Conservation (phyloP, 2,113 vertebrate species). For the Toxotes jaculatrix region DNA sequence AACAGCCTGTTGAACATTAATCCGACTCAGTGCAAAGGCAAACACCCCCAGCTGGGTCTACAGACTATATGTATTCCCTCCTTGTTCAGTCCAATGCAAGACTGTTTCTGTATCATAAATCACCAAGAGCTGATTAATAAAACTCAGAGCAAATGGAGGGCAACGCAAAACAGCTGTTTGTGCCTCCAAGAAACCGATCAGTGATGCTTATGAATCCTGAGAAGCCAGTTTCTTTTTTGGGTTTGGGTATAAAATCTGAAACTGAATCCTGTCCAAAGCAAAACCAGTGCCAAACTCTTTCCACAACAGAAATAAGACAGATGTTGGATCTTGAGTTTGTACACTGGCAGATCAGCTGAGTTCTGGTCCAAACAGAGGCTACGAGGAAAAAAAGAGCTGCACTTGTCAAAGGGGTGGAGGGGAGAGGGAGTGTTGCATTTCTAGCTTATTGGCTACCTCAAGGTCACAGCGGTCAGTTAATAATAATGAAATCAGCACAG, state of each 20-base stretch:
- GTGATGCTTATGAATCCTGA: constrained; percentile 68
- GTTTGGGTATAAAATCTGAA: constrained; percentile 65
- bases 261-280: constrained; percentile 51
- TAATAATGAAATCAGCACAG: constrained; percentile 38
- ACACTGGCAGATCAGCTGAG: constrained; percentile 60
- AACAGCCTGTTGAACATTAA: constrained; percentile 80
- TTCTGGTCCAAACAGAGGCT: constrained; percentile 47
- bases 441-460: constrained; percentile 44
- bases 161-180: constrained; percentile 83
- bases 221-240: constrained; percentile 64
- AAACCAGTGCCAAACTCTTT: constrained; percentile 53
- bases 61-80: constrained; percentile 56
- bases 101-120: constrained; percentile 73
- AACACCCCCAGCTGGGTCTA: constrained; percentile 72
- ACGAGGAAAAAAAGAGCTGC: constrained; percentile 21
- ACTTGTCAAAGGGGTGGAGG: constrained; percentile 45
- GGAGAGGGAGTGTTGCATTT: constrained; percentile 37
- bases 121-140: constrained; percentile 78
- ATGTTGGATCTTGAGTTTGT: constrained; percentile 70
- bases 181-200: constrained; percentile 60
- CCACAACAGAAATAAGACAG: constrained; percentile 72
- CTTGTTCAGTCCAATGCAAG: constrained; percentile 35
- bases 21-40: constrained; percentile 69
- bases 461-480: constrained; percentile 48
- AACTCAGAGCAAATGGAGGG: constrained; percentile 74